Evolutionary conservation across 1,140 invertebrate species (phyloP).

Genomic region (Agrilus planipennis): DNA sequence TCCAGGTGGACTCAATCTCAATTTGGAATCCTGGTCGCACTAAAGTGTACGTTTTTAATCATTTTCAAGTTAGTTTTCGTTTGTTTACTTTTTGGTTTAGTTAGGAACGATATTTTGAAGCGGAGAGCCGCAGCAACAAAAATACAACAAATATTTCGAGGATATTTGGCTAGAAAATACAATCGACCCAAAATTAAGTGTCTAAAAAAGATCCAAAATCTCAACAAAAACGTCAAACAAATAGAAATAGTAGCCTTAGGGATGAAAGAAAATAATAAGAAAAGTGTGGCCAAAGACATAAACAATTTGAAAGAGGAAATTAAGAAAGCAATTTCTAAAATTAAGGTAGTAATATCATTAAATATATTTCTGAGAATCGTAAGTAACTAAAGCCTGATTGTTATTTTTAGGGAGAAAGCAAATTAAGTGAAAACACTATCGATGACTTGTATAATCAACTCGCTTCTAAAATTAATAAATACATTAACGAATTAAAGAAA

Average conservation of each 20-base stretch:
- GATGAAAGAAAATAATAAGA: slow-evolving; percentile 69
- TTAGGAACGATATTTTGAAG: slow-evolving; percentile 89
- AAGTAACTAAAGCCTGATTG: slow-evolving; percentile 1
- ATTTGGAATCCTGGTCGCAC: slow-evolving; percentile 81
- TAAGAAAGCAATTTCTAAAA: slow-evolving; percentile 48
- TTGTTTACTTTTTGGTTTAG: slow-evolving; percentile 41
- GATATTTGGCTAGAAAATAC: slow-evolving; percentile 65
- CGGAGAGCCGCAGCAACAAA: slow-evolving; percentile 64
- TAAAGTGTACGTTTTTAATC: slow-evolving; percentile 65
- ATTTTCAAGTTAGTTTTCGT: neutral
- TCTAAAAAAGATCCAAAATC: slow-evolving; percentile 60
- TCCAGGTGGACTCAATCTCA: slow-evolving; percentile 89
- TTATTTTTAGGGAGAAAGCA: slow-evolving; percentile 43
- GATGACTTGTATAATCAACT: slow-evolving; percentile 53
- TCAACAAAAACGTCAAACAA: slow-evolving; percentile 50
- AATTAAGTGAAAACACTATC: slow-evolving; percentile 44
- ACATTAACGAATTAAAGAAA: slow-evolving; percentile 56
- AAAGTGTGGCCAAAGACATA: slow-evolving; percentile 50
- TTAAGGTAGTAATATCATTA: slow-evolving; percentile 49
- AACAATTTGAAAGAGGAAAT: slow-evolving; percentile 56
- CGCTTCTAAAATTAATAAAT: slow-evolving; percentile 55
- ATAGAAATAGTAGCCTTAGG: slow-evolving; percentile 66
- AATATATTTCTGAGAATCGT: neutral
- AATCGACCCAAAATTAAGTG: slow-evolving; percentile 67
- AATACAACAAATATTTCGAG: slow-evolving; percentile 76